Evolutionary conservation across 2,113 vertebrate species (phyloP).

Genomic region (Verasper variegatus): DNA sequence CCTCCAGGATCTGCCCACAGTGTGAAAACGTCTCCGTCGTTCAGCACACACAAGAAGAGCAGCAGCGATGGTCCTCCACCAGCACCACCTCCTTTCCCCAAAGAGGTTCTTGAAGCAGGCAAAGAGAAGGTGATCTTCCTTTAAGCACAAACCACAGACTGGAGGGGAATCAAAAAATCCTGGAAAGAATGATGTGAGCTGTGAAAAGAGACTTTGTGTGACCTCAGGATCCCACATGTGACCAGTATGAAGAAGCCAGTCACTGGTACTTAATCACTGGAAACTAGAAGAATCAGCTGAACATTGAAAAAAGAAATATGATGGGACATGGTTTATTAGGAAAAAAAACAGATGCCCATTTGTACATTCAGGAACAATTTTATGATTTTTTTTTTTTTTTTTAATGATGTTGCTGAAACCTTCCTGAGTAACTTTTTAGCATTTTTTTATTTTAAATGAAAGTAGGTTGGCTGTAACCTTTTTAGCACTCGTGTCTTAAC

Average conservation of each 20-base stretch:
- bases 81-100: constrained; percentile 57
- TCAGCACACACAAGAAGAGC: constrained; percentile 38
- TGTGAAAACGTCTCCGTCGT: constrained; percentile 52
- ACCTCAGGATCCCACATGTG: background rate
- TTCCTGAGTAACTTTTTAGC: background rate
- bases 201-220: constrained; percentile 4
- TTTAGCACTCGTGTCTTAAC: constrained; percentile 31
- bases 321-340: background rate
- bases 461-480: constrained; percentile 17
- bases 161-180: too few relatives aligned
- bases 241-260: background rate
- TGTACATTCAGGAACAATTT: constrained; percentile 29
- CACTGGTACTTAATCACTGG: background rate
- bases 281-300: background rate
- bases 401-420: constrained; percentile 4
- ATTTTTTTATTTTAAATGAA: constrained; percentile 53
- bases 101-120: constrained; percentile 20
- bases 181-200: background rate
- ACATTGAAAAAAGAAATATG: background rate
- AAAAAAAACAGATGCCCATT: background rate
- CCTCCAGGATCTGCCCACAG: constrained; percentile 26
- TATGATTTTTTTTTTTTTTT: constrained; percentile 18
- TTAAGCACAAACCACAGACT: constrained; percentile 24
- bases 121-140: constrained; percentile 71
- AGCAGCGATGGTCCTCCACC: constrained; percentile 34